phyloP scores from a whole-genome alignment of 2,113 vertebrate genomes.

The Psephotus haematonotus region DNA sequence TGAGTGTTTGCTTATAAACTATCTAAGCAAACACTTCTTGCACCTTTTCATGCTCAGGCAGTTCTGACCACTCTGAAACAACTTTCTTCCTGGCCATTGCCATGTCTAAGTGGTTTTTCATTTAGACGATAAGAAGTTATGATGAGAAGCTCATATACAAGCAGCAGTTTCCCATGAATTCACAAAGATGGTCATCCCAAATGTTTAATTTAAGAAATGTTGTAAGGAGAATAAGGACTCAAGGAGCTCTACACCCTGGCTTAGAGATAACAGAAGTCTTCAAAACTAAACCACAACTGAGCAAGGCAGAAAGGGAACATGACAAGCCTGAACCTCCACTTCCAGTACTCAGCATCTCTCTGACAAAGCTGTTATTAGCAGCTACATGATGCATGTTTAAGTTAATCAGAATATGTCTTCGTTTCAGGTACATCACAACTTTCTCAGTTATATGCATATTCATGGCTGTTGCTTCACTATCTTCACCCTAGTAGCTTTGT shows the following conservation, averaged over 20 bases:
- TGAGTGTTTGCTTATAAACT: not conserved
- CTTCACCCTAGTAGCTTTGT: not conserved
- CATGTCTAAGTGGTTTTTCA: not conserved
- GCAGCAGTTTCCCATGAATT: not conserved
- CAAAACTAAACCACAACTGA: not conserved
- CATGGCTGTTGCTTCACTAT: not conserved
- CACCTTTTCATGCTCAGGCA: not conserved
- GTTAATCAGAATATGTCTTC: not conserved
- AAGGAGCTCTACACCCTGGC: not conserved
- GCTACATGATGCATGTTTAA: not conserved
- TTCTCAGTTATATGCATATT: not conserved
- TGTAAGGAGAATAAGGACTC: not conserved
- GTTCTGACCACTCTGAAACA: not conserved
- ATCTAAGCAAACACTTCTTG: not conserved
- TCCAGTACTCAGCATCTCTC: not conserved
- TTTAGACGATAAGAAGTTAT: not conserved
- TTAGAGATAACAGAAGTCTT: not conserved
- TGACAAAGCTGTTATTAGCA: not conserved
- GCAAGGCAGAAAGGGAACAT: not conserved
- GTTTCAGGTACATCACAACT: not conserved
- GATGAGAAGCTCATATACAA: not conserved
- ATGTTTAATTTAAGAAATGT: not conserved
- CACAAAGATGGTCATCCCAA: not conserved
- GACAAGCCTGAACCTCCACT: not conserved
- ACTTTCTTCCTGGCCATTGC: not conserved